Conservation (phyloP, 2,113 vertebrate species). For the Monopterus albus region DNA sequence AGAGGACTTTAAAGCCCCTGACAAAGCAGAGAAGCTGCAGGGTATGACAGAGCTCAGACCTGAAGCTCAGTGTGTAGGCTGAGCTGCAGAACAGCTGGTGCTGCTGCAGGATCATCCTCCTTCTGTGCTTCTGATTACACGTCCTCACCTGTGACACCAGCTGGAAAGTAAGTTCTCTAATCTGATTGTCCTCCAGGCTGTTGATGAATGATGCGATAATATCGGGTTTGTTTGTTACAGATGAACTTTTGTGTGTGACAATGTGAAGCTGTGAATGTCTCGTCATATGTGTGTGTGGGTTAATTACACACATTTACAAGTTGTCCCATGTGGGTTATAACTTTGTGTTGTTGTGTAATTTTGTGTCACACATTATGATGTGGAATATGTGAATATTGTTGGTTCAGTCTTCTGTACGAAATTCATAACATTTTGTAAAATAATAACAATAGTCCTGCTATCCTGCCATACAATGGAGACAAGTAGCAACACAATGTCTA, state of each 20-base stretch:
- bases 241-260: background rate
- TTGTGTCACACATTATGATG: background rate
- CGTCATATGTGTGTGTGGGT: no score
- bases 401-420: background rate
- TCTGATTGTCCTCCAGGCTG: background rate
- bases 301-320: background rate
- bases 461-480: no score
- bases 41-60: conserved; percentile 40
- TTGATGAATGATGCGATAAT: background rate
- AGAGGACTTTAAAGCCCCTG: conserved; percentile 56
- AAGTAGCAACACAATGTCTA: no score
- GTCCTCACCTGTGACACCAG: conserved; percentile 22
- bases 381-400: background rate
- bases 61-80: background rate
- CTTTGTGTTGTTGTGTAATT: conserved; percentile 16
- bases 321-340: background rate
- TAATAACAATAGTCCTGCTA: no score
- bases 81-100: conserved; percentile 58
- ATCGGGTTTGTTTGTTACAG: background rate
- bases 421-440: background rate
- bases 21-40: conserved; percentile 24
- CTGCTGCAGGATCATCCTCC: background rate
- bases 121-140: background rate
- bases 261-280: background rate
- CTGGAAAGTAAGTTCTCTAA: conserved; percentile 36